These are phyloP conservation scores for Benitochromis conjunctus DNA, from an alignment of 2,113 vertebrate genomes.

Conservation along the genomic window DNA sequence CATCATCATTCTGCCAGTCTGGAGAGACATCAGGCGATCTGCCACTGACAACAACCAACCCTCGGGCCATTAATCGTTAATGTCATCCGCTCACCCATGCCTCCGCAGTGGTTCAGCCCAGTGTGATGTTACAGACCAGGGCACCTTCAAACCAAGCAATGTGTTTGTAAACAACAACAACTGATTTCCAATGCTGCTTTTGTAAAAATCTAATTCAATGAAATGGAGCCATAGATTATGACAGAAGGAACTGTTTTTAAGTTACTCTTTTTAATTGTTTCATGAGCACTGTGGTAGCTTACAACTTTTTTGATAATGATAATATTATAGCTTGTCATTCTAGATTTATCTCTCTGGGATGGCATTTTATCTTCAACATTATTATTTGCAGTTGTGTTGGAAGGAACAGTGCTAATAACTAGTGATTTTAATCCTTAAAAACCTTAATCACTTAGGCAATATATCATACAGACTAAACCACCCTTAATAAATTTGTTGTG, in stretches of 20 bases:
- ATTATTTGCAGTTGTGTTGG: neutral
- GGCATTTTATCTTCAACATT: neutral
- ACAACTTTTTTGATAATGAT: neutral
- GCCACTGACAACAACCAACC: slow-evolving; percentile 60
- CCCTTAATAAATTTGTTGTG: neutral
- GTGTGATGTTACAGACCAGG: slow-evolving; percentile 46
- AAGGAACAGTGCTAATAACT: neutral
- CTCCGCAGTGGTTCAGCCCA: neutral
- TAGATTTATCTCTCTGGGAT: neutral
- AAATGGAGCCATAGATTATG: neutral
- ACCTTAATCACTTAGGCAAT: neutral
- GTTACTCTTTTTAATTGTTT: neutral
- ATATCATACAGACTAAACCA: neutral
- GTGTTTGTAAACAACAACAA: slow-evolving; percentile 45
- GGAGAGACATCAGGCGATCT: slow-evolving; percentile 50
- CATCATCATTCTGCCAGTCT: slow-evolving; percentile 61
- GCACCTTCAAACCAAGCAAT: slow-evolving; percentile 39
- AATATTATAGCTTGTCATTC: neutral
- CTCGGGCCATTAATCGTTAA: slow-evolving; percentile 60
- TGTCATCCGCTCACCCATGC: slow-evolving; percentile 43
- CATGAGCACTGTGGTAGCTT: neutral
- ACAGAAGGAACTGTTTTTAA: neutral
- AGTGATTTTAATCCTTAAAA: neutral
- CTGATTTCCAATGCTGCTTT: neutral
- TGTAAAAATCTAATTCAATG: neutral